Conservation (phyloP, 1,140 invertebrate species). For the Chrysoperla carnea region DNA sequence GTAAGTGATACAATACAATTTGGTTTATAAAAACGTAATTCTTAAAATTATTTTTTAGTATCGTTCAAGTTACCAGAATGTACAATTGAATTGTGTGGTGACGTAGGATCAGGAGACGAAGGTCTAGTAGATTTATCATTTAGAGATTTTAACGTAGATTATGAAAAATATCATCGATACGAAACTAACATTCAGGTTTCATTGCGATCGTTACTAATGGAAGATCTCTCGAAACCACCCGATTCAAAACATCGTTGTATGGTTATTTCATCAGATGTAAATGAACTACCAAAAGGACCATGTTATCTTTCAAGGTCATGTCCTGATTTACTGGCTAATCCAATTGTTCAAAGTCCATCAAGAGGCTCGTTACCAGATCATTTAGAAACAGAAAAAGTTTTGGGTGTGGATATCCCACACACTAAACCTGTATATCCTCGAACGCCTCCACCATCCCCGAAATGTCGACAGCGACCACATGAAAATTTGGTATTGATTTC, state of each 20-base stretch:
- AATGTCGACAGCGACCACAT: slow-evolving; percentile 13
- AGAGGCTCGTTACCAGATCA: slow-evolving; percentile 46
- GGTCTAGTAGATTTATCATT: slow-evolving; percentile 66
- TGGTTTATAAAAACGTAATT: neutral
- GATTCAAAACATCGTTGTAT: slow-evolving; percentile 64
- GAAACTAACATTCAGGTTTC: slow-evolving; percentile 55
- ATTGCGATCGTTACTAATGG: slow-evolving; percentile 68
- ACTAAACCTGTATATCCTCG: slow-evolving; percentile 26
- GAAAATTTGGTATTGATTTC: slow-evolving; percentile 42
- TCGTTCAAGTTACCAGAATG: slow-evolving; percentile 34
- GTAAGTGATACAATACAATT: slow-evolving; percentile 1
- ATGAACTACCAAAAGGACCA: slow-evolving; percentile 21
- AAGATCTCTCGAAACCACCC: slow-evolving; percentile 61
- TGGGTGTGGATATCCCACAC: slow-evolving; percentile 16
- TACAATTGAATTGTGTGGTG: slow-evolving; percentile 51
- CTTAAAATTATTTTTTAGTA: neutral
- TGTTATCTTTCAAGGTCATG: slow-evolving; percentile 65
- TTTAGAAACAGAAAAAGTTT: slow-evolving; percentile 36
- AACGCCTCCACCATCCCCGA: slow-evolving; percentile 56
- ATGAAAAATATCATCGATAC: slow-evolving; percentile 41
- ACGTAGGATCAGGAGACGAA: slow-evolving; percentile 40
- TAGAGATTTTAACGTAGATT: slow-evolving; percentile 59
- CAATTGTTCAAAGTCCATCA: slow-evolving; percentile 8
- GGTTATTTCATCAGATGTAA: slow-evolving; percentile 46
- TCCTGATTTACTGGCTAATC: slow-evolving; percentile 34